Base-by-base conservation (phyloP, 37 sponge, comb jelly and placozoan genomes). In the Amphimedon queenslandica region DNA sequence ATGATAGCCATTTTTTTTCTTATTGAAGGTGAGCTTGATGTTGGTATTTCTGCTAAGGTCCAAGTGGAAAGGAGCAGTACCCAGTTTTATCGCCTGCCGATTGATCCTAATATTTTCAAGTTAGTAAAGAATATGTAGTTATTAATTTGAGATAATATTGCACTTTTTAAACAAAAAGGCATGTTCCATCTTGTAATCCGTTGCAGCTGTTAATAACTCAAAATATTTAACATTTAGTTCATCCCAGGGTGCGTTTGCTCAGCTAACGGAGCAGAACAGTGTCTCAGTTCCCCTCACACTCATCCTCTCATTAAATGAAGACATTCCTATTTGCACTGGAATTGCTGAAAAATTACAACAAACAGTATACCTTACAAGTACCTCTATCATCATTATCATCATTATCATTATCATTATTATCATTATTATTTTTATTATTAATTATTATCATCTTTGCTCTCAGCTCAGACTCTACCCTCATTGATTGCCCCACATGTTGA, bases 101-200 rank as follows among this genome's bases (percentile, higher is more conserved):
- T 66, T 64, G 69, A 77, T 38, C 69, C 78, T 39, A 11, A 68
- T 51, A 35, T 68, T 11, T 77, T 34, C 67, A 68, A 38, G 69
- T 55, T 21, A 28, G 43, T 47, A 39, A n/a, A n/a, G n/a, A n/a
- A n/a, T n/a, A n/a, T n/a, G n/a, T n/a, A n/a, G n/a, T n/a, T n/a
- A n/a, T n/a, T n/a, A n/a, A n/a, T n/a, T n/a, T n/a, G n/a, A n/a
- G n/a, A n/a, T n/a, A n/a, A n/a, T n/a, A n/a, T n/a, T n/a, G n/a
- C n/a, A n/a, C n/a, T n/a, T n/a, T n/a, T n/a, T n/a, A n/a, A n/a
- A n/a, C n/a, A n/a, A n/a, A n/a, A n/a, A n/a, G n/a, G n/a, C n/a
- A n/a, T n/a, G n/a, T n/a, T n/a, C n/a, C n/a, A n/a, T n/a, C n/a
- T n/a, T n/a, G n/a, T n/a, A n/a, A n/a, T n/a, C n/a, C n/a, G n/a